These are phyloP conservation scores for Acanthosoma haemorrhoidale DNA, from an alignment of 2,888 invertebrate genomes.

Conservation along the genomic window DNA sequence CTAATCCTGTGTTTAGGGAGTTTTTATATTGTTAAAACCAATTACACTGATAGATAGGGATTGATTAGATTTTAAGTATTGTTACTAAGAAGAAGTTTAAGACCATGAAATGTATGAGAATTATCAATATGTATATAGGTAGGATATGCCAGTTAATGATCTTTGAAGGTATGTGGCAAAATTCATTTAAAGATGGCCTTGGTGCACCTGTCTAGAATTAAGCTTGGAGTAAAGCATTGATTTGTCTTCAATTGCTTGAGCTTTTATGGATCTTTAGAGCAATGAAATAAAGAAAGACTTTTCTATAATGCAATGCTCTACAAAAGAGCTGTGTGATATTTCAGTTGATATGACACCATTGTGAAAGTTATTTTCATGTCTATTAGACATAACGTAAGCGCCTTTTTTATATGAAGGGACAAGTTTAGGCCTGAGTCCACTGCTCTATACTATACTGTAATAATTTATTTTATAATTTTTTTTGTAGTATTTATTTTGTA, in stretches of 20 bases:
- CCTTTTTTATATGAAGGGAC: constrained; percentile 27
- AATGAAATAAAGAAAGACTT: constrained; percentile 28
- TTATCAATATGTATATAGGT: constrained; percentile 32
- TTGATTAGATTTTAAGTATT: constrained; percentile 33
- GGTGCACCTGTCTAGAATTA: constrained; percentile 36
- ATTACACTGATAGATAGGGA: constrained; percentile 32
- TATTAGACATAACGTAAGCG: constrained; percentile 26
- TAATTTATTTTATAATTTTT: not conserved
- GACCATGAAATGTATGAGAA: constrained; percentile 32
- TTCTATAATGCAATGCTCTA: constrained; percentile 26
- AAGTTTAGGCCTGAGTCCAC: constrained; percentile 24
- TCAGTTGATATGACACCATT: constrained; percentile 37
- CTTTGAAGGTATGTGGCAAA: constrained; percentile 30
- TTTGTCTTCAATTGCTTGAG: constrained; percentile 36
- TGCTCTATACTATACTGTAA: not conserved
- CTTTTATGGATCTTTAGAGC: constrained; percentile 35
- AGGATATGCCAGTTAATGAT: constrained; percentile 31
- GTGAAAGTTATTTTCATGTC: constrained; percentile 31
- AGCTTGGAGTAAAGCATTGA: constrained; percentile 35
- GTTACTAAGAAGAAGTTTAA: constrained; percentile 31
- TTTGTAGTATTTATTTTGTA: not conserved
- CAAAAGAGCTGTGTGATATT: constrained; percentile 33
- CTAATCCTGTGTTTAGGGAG: constrained; percentile 12
- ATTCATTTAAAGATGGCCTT: constrained; percentile 25
- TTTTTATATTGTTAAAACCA: constrained; percentile 28